A percentile compares a stretch with the other conserved stretches of the same genome.
Conservation (phyloP, 1,140 invertebrate species). For the Sinonovacula constricta region DNA sequence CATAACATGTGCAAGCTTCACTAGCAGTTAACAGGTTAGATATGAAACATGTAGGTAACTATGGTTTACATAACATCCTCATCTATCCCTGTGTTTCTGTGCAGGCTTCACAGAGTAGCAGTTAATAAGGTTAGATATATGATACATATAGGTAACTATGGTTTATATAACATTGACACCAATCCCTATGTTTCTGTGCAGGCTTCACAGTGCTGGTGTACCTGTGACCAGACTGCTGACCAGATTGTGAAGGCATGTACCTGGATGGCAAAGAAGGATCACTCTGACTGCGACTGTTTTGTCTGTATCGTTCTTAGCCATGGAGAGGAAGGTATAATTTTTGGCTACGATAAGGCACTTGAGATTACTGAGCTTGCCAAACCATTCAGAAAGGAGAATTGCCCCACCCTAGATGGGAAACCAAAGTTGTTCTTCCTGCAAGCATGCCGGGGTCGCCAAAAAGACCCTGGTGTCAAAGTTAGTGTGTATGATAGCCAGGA, state of each 20-base stretch:
- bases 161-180: no score
- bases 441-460: constrained; percentile 66
- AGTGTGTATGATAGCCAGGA: constrained; percentile 24
- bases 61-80: no score
- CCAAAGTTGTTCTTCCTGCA: constrained; percentile 75
- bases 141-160: no score
- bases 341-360: constrained; percentile 59
- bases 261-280: constrained; percentile 41
- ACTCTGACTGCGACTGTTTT: constrained; percentile 56
- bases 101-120: constrained; percentile 25
- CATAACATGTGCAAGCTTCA: no score
- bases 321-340: constrained; percentile 61
- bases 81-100: no score
- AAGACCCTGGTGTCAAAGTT: constrained; percentile 8
- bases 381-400: constrained; percentile 64
- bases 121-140: no score
- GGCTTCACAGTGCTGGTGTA: constrained; percentile 8
- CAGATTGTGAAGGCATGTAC: constrained; percentile 7
- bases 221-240: constrained; percentile 4
- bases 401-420: constrained; percentile 61
- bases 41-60: background rate
- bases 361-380: constrained; percentile 60
- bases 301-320: constrained; percentile 65
- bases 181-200: constrained; percentile 23
- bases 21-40: no score